phyloP scores from a whole-genome alignment of 2,888 invertebrate species.

The Mylabris sibirica region DNA sequence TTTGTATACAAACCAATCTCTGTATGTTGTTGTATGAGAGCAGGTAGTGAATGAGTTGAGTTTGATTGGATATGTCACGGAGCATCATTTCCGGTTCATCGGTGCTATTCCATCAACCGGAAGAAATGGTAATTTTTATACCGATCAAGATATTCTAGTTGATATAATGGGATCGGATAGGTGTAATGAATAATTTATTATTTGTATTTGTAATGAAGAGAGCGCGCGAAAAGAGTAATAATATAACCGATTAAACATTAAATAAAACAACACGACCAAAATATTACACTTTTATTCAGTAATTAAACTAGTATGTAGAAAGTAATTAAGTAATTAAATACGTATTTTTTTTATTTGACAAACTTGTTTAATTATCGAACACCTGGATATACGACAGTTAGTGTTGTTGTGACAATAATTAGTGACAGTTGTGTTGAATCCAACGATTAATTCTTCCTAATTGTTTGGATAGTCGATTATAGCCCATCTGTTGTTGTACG shows the following conservation, averaged over 20 bases:
- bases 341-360: neutral
- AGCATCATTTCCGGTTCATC: constrained; percentile 51
- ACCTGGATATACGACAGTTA: constrained; percentile 8
- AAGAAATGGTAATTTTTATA: constrained; percentile 50
- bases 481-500: constrained; percentile 17
- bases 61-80: constrained; percentile 54
- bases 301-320: too few species aligned
- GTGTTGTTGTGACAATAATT: constrained; percentile 14
- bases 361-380: neutral
- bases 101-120: constrained; percentile 43
- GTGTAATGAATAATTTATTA: constrained; percentile 51
- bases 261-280: constrained; percentile 11
- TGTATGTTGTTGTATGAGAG: constrained; percentile 20
- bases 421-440: constrained; percentile 15
- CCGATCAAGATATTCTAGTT: constrained; percentile 38
- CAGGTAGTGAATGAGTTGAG: constrained; percentile 42
- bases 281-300: neutral
- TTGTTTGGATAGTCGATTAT: constrained; percentile 9
- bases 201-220: constrained; percentile 14
- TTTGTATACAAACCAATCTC: constrained; percentile 40
- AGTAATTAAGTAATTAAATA: neutral
- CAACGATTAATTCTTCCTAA: constrained; percentile 19
- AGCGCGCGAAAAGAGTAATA: neutral
- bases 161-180: constrained; percentile 44
- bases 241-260: neutral